phyloP scores from a whole-genome alignment of 2,888 invertebrate genomes.

The Stramonita haemastoma region DNA sequence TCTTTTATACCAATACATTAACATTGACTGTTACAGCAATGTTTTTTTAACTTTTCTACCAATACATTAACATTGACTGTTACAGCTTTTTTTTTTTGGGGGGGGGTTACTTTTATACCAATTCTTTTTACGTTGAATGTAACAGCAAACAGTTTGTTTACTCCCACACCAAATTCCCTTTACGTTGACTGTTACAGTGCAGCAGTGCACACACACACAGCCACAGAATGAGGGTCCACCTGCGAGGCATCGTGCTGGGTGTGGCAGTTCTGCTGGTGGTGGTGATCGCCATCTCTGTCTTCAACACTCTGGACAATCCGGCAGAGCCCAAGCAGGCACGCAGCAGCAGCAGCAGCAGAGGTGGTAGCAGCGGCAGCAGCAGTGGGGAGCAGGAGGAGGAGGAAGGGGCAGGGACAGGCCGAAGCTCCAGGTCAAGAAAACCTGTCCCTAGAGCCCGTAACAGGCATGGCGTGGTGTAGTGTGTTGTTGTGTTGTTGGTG shows the following conservation, averaged over 20 bases:
- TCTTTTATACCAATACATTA: too few relatives aligned
- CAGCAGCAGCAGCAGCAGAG: neutral
- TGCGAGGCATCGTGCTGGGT: constrained; percentile 21
- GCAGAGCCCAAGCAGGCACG: neutral
- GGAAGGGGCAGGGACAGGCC: neutral
- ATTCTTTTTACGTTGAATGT: too few relatives aligned
- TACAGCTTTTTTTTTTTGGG: too few relatives aligned
- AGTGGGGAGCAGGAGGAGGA: neutral
- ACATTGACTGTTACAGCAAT: too few relatives aligned
- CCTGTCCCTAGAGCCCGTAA: constrained; percentile 27
- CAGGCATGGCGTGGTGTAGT: constrained; percentile 14
- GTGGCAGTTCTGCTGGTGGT: constrained; percentile 1
- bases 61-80: too few relatives aligned
- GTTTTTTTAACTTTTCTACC: too few relatives aligned
- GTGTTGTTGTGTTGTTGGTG: too few relatives aligned
- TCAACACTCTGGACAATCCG: constrained; percentile 5
- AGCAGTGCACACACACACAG: neutral
- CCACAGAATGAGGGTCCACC: constrained; percentile 17
- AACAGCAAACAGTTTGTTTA: too few relatives aligned
- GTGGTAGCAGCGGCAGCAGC: neutral
- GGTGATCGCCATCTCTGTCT: constrained; percentile 23
- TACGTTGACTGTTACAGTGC: neutral
- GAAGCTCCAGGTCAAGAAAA: constrained; percentile 33
- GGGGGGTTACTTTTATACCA: too few relatives aligned
- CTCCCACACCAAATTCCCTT: too few relatives aligned